Evolutionary conservation across 2,113 vertebrate genomes (phyloP).

Genomic region (Willisornis vidua): DNA sequence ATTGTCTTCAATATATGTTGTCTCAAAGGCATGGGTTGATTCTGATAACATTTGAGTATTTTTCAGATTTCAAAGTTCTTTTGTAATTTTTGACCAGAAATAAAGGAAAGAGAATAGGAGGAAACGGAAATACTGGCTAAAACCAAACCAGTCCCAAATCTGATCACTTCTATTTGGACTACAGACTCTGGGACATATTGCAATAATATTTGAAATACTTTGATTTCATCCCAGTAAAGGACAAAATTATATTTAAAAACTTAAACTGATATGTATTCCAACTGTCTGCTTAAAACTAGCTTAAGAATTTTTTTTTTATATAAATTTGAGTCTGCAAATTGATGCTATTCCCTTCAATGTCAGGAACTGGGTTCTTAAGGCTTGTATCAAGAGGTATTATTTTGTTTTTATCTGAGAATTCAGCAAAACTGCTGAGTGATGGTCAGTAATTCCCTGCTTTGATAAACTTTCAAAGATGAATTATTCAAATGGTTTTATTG

Average conservation of each 20-base stretch:
- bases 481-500: not conserved
- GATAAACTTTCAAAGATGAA: not conserved
- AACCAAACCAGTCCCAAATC: not conserved
- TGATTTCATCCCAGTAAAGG: not conserved
- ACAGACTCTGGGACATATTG: not conserved
- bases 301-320: not conserved
- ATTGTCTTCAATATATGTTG: not conserved
- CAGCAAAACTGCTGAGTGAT: not conserved
- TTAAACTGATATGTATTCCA: not conserved
- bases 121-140: not conserved
- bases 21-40: not conserved
- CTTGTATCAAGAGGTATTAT: not conserved
- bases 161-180: not conserved
- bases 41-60: not conserved
- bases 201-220: not conserved
- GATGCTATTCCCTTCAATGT: not conserved
- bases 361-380: not conserved
- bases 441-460: not conserved
- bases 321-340: not conserved
- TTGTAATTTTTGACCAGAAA: not conserved
- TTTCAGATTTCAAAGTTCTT: not conserved
- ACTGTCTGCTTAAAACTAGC: not conserved
- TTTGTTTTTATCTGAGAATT: not conserved
- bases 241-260: not conserved
- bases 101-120: not conserved